Evolutionary conservation across 2,113 vertebrate species (phyloP).

Genomic region (Rynchops niger): DNA sequence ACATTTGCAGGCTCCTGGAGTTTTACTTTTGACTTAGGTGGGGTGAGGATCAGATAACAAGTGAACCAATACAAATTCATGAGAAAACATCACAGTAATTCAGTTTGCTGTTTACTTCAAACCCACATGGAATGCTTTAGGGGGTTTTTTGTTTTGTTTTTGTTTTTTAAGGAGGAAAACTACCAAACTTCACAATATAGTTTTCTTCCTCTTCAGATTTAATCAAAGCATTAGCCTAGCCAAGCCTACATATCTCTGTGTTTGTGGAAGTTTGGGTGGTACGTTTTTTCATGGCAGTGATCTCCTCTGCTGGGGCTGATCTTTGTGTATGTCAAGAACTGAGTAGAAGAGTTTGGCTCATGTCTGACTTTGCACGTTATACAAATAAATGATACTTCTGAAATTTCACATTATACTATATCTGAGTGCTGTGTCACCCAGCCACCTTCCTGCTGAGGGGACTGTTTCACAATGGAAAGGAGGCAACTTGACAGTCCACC

Average conservation of each 20-base stretch:
- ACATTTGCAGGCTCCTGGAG: background rate
- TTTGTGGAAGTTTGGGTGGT: background rate
- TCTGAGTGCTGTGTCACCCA: background rate
- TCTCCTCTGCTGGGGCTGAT: background rate
- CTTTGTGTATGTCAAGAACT: background rate
- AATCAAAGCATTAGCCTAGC: background rate
- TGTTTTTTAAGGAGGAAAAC: background rate
- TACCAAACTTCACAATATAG: background rate
- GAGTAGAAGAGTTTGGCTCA: background rate
- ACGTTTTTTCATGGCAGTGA: background rate
- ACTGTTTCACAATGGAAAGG: background rate
- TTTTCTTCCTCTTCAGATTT: background rate
- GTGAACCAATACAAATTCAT: background rate
- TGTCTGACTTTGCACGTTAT: background rate
- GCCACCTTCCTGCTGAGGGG: background rate
- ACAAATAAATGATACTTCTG: no score
- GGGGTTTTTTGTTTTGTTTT: background rate
- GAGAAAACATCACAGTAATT: background rate
- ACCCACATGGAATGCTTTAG: background rate
- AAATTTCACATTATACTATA: background rate
- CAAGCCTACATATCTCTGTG: fast-evolving
- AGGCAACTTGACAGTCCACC: background rate
- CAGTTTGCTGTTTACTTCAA: background rate
- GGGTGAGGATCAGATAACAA: background rate
- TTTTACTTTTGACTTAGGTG: background rate